Conservation (phyloP, 92 coral and sea anemone species). For the Pocillopora grandis region DNA sequence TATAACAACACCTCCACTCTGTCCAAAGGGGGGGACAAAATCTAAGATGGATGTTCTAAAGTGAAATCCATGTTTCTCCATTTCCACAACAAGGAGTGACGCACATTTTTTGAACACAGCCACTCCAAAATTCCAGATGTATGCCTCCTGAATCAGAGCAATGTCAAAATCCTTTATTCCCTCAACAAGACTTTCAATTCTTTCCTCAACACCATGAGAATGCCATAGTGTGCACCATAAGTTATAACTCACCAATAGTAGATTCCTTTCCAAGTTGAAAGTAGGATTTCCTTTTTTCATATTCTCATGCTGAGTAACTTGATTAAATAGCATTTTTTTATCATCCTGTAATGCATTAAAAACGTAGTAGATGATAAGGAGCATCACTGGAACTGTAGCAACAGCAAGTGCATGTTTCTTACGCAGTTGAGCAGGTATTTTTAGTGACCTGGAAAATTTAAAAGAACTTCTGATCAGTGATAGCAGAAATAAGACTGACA, state of each 20-base stretch:
- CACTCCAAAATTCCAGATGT: constrained; percentile 64
- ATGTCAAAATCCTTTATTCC: constrained; percentile 67
- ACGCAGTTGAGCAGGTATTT: no score
- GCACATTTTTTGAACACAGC: constrained; percentile 62
- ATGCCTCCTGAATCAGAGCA: constrained; percentile 72
- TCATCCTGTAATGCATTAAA: no score
- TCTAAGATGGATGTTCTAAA: constrained; percentile 53
- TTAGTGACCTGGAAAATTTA: no score
- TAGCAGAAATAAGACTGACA: no score
- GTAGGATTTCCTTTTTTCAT: background rate
- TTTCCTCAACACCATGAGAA: constrained; percentile 21
- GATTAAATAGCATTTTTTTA: background rate
- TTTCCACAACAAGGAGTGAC: constrained; percentile 43
- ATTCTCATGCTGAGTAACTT: background rate
- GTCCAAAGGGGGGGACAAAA: constrained; percentile 66
- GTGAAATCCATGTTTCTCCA: constrained; percentile 64
- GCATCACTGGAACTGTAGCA: no score
- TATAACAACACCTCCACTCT: constrained; percentile 66
- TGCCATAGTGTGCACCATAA: constrained; percentile 62
- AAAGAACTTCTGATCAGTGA: no score
- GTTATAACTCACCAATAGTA: constrained; percentile 65
- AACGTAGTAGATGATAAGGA: no score
- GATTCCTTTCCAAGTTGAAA: background rate
- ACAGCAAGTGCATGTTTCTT: no score
- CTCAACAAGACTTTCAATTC: constrained; percentile 64